phyloP scores from a whole-genome alignment of 37 sponge, comb jelly and placozoan genomes.

The Agelas oroides region DNA sequence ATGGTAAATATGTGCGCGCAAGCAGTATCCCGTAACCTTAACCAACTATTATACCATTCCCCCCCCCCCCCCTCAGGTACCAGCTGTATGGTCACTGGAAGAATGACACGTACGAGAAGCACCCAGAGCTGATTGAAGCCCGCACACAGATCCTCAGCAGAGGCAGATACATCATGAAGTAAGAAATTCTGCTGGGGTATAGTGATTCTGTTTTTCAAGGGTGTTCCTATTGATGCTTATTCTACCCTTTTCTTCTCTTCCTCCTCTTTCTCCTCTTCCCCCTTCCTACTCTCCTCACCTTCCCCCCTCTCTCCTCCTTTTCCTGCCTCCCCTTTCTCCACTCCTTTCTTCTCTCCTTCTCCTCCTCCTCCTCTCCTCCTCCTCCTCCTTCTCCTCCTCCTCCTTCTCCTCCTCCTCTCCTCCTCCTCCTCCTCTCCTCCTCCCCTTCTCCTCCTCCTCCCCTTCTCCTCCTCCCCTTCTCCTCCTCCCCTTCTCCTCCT shows the following conservation, averaged over 20 bases:
- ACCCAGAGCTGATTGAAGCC: conserved; percentile 80
- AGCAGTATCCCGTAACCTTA: no score
- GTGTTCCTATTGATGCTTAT: not conserved
- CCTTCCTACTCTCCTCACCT: no score
- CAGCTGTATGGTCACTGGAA: conserved; percentile 96
- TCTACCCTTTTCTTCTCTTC: not conserved
- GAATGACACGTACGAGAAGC: conserved; percentile 76
- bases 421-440: not conserved
- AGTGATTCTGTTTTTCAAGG: not conserved
- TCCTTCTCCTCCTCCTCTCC: not conserved
- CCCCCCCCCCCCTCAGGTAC: conserved; percentile 54
- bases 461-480: not conserved
- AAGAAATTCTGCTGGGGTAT: not conserved
- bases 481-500: no score
- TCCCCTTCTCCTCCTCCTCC: not conserved
- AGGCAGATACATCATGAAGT: conserved; percentile 93
- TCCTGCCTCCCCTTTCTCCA: not conserved
- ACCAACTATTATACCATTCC: no score
- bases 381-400: no score
- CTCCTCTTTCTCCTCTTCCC: not conserved
- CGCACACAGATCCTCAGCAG: conserved; percentile 74
- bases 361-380: no score
- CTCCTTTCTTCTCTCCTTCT: no score
- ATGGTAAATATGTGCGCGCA: no score
- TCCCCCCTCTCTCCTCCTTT: no score